Evolutionary conservation across 2,888 invertebrate species (phyloP).

Genomic region (Torymus aiolomorphi): DNA sequence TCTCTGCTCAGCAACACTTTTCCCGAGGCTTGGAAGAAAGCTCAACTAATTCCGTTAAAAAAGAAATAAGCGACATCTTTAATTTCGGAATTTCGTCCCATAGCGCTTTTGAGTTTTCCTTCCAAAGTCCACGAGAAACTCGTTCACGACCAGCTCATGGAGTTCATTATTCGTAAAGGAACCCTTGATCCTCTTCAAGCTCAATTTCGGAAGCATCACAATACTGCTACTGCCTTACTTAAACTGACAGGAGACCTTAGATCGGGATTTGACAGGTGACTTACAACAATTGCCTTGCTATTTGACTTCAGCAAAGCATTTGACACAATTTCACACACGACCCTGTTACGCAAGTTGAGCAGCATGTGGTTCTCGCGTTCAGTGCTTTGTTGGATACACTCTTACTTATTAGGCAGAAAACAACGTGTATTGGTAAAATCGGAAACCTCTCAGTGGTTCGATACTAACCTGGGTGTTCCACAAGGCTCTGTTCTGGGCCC

Average conservation of each 20-base stretch:
- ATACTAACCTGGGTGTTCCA: too few species aligned
- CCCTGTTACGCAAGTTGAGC: not conserved
- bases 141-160: not conserved
- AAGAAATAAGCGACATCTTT: not conserved
- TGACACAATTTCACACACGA: not conserved
- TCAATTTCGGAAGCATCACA: not conserved
- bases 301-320: conserved; percentile 6
- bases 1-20: not conserved
- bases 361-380: not conserved
- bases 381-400: too few species aligned
- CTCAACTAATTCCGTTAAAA: not conserved
- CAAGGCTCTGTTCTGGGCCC: too few species aligned
- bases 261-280: too few species aligned
- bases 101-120: not conserved
- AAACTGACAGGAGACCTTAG: conserved; percentile 2
- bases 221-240: not conserved
- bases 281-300: not conserved
- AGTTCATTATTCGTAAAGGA: not conserved
- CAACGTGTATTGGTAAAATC: not conserved
- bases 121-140: conserved; percentile 2
- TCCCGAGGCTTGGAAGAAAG: too few species aligned
- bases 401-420: not conserved
- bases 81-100: not conserved
- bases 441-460: not conserved
- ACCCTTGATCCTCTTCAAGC: not conserved